A percentile compares a stretch with the other conserved stretches of the same genome.
Conservation (phyloP, 2,888 invertebrate species). For the Ligdia adustata region DNA sequence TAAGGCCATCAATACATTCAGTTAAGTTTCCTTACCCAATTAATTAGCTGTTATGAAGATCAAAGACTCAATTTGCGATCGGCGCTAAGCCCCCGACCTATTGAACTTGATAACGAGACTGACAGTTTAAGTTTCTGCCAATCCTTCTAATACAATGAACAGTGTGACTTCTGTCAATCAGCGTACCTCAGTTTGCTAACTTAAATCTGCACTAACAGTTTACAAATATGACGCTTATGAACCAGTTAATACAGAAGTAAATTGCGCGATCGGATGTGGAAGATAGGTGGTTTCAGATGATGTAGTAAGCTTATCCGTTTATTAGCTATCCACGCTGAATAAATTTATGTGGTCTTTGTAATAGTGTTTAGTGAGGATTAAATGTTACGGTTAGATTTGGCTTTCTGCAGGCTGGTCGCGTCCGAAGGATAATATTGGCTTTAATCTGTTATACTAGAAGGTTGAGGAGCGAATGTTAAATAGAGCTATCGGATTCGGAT, state of each 20-base stretch:
- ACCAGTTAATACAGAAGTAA: conserved; percentile 37
- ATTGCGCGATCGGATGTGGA: conserved; percentile 27
- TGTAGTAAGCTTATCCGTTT: conserved; percentile 63
- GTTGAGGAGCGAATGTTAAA: conserved; percentile 70
- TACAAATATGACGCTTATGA: conserved; percentile 43
- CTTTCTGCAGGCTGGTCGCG: conserved; percentile 60
- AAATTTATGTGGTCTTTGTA: conserved; percentile 70
- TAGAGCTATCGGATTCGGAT: conserved; percentile 58
- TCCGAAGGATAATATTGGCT: conserved; percentile 66
- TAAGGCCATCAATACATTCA: conserved; percentile 63
- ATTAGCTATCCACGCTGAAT: conserved; percentile 71
- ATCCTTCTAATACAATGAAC: conserved; percentile 62
- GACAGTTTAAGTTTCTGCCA: conserved; percentile 70
- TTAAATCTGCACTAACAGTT: conserved; percentile 52
- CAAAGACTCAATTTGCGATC: conserved; percentile 69
- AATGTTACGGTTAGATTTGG: conserved; percentile 55
- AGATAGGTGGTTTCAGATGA: conserved; percentile 44
- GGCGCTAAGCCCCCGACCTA: conserved; percentile 61
- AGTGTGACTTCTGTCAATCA: conserved; percentile 71
- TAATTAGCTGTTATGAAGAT: conserved; percentile 77
- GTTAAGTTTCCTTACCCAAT: conserved; percentile 71
- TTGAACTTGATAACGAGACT: conserved; percentile 67
- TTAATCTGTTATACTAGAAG: conserved; percentile 63
- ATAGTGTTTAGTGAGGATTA: conserved; percentile 76
- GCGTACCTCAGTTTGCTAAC: conserved; percentile 44